Base-by-base conservation (phyloP, 2,888 invertebrate genomes). In the Agriopis marginaria region DNA sequence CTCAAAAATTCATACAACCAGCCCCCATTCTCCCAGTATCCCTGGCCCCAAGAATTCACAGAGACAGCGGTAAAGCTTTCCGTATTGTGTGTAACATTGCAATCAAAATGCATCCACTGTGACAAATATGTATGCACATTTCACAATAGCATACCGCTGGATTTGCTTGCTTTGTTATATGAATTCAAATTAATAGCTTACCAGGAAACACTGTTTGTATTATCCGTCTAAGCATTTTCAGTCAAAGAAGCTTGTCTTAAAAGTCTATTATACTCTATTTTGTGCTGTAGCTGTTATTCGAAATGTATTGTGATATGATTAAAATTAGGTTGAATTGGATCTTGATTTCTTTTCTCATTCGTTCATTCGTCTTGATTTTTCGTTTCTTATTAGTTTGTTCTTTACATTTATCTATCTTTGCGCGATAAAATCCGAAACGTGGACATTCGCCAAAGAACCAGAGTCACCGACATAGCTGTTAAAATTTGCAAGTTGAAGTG, bases 61-160 rank as follows among this genome's bases (percentile, higher is more conserved):
- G 17, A 23, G 17, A 23, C 17, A 23, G 17, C 17, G 17, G 17
- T 23, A 23, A 23, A 23, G 17, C 17, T 23, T 42, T 55, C 60
- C n/a, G n/a, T n/a, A n/a, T n/a, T n/a, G n/a, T 8, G 10, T 11
- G 55, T 44, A 56, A 40, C 53, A 39, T 49, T 17, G 54, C 54
- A 66, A 49, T 49, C 56, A 58, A 45, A 62, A 58, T 51, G 55
- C 67, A 56, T 23, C 5, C 23, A 12, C 51, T 45, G 32, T 62
- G 44, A 51, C 62, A 40, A 40, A 40, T 40, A 7, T 40, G 40
- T 40, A 8, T 40, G 40, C 40, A 40, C 40, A 40, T 7, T 40
- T 7, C 8, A 8, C 7, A 7, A 40, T 40, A 47, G 47, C 6
- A 47, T 23, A 3, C 10, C 12, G 17, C n/a, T 8, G 50, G 50